phyloP scores from a whole-genome alignment of 2,797 vertebrate genomes.

The Scleropages formosus region DNA sequence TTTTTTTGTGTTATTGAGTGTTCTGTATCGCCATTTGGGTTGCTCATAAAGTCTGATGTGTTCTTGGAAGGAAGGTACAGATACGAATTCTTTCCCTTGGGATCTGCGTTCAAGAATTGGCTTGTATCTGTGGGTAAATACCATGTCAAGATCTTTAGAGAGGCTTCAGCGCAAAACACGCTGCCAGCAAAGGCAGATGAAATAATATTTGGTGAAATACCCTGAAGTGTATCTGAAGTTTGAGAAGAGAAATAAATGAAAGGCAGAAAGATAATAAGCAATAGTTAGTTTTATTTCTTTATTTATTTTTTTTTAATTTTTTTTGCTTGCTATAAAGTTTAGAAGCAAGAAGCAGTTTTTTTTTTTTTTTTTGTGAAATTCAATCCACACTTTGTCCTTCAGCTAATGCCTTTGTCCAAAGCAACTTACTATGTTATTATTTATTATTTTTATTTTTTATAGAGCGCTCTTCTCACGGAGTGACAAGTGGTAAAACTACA shows the following conservation, averaged over 20 bases:
- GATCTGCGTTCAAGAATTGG: conserved; percentile 75
- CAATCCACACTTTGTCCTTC: no score
- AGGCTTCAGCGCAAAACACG: conserved; percentile 63
- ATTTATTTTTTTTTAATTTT: conserved; percentile 74
- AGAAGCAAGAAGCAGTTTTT: no score
- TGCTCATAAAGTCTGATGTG: conserved; percentile 76
- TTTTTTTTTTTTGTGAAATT: no score
- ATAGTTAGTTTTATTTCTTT: conserved; percentile 66
- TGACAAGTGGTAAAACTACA: no score
- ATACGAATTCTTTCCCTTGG: conserved; percentile 81
- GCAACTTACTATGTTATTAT: no score
- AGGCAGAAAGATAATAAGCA: conserved; percentile 75
- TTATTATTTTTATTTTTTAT: no score
- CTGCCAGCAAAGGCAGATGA: conserved; percentile 40
- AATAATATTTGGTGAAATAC: conserved; percentile 58
- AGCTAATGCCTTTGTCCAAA: no score
- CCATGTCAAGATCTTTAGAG: conserved; percentile 82
- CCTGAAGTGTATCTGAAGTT: conserved; percentile 72
- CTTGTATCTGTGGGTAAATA: conserved; percentile 89
- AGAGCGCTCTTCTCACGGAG: no score
- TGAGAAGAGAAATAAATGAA: conserved; percentile 67
- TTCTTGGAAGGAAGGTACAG: conserved; percentile 73
- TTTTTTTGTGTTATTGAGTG: conserved; percentile 84
- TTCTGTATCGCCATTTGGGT: conserved; percentile 80
- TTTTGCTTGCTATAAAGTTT: conserved; percentile 53